Conservation (phyloP, 2,888 invertebrate species). For the Drosophila lacicola region DNA sequence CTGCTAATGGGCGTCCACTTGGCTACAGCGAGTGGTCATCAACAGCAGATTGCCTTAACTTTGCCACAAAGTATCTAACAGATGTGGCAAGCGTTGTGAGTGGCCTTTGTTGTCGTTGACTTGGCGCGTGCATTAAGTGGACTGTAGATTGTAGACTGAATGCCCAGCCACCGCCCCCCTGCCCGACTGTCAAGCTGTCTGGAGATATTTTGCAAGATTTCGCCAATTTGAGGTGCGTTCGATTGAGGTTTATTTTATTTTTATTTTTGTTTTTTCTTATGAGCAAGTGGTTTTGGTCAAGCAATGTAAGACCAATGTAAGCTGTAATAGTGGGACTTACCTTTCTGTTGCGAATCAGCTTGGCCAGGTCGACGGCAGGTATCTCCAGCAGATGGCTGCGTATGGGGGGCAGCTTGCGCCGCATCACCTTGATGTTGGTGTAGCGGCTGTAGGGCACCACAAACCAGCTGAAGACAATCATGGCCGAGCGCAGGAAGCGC, state of each 20-base stretch:
- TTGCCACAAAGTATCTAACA: conserved; percentile 56
- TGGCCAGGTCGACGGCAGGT: conserved; percentile 89
- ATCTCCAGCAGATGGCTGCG: conserved; percentile 89
- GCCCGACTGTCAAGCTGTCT: conserved; percentile 9
- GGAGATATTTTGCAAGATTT: conserved; percentile 64
- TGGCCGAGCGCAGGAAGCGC: conserved; percentile 87
- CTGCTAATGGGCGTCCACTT: conserved; percentile 26
- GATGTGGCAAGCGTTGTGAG: conserved; percentile 58
- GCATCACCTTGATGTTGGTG: conserved; percentile 86
- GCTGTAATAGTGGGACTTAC: conserved; percentile 84
- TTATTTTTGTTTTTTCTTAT: not conserved
- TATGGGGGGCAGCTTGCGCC: conserved; percentile 88
- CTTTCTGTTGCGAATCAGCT: conserved; percentile 90
- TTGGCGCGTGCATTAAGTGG: conserved; percentile 39
- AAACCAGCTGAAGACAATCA: conserved; percentile 87
- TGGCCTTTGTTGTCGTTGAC: conserved; percentile 38
- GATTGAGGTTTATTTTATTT: conserved; percentile 13
- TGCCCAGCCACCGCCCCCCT: not conserved
- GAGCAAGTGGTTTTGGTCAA: conserved; percentile 15
- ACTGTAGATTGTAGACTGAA: conserved; percentile 10
- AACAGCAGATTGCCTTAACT: conserved; percentile 48
- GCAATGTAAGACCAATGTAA: conserved; percentile 11
- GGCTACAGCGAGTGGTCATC: conserved; percentile 25
- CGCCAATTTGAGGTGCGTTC: conserved; percentile 45
- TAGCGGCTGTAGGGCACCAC: conserved; percentile 86